phyloP scores from a whole-genome alignment of 2,113 vertebrate genomes.

The Budorcas taxicolor region DNA sequence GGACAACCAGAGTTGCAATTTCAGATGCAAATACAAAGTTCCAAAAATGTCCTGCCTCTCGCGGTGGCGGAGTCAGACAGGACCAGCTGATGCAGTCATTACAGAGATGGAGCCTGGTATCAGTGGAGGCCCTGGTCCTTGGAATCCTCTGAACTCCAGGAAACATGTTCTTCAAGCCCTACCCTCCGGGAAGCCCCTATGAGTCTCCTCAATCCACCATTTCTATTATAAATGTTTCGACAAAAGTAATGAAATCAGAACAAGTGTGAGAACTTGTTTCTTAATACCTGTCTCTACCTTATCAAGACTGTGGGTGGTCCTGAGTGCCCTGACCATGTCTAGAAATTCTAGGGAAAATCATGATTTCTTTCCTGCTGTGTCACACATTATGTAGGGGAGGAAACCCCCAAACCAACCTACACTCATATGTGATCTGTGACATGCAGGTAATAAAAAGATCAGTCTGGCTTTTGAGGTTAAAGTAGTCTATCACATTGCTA shows the following conservation, averaged over 20 bases:
- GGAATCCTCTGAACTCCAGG: not conserved
- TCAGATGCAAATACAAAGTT: not conserved
- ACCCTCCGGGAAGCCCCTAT: accelerated
- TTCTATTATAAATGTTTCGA: not conserved
- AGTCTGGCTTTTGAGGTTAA: not conserved
- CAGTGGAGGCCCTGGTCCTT: too few relatives aligned
- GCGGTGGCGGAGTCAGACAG: accelerated
- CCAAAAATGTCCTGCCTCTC: not conserved
- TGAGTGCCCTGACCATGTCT: not conserved
- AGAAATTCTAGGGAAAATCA: not conserved
- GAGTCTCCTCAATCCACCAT: not conserved
- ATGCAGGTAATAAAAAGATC: not conserved
- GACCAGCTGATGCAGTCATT: not conserved
- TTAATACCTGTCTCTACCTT: not conserved
- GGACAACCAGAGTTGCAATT: not conserved
- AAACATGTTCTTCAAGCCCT: not conserved
- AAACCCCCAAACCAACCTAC: not conserved
- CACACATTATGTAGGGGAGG: not conserved
- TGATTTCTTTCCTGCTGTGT: not conserved
- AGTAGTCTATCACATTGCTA: not conserved
- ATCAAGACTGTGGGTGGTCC: not conserved
- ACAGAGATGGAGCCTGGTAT: accelerated
- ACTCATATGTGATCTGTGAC: not conserved
- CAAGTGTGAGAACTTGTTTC: not conserved
- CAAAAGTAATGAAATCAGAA: not conserved